Evolutionary conservation across 2,797 vertebrate species (phyloP).

Genomic region (Darevskia nairensis): DNA sequence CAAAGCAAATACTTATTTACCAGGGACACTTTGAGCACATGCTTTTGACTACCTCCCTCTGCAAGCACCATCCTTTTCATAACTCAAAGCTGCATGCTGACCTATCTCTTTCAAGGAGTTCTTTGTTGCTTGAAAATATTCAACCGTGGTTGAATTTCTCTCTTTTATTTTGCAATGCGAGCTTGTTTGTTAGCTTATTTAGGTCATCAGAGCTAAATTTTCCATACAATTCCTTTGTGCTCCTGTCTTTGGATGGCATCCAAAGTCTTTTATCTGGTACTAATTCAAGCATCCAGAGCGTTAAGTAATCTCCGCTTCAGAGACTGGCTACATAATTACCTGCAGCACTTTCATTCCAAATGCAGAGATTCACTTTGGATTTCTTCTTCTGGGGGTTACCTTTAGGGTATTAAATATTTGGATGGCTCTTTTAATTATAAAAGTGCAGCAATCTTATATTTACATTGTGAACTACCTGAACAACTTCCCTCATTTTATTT

Average conservation of each 20-base stretch:
- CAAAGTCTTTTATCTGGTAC: slow-evolving; percentile 45
- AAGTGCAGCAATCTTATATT: slow-evolving; percentile 6
- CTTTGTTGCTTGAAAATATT: slow-evolving; percentile 8
- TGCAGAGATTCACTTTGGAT: slow-evolving; percentile 10
- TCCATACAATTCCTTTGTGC: slow-evolving; percentile 37
- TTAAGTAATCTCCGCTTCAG: slow-evolving; percentile 38
- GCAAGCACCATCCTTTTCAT: not conserved
- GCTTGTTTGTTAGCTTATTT: slow-evolving; percentile 36
- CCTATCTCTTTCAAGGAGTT: not conserved
- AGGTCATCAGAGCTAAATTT: slow-evolving; percentile 43
- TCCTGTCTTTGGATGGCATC: slow-evolving; percentile 22
- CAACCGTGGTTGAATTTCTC: not conserved
- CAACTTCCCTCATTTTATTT: not conserved
- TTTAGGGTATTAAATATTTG: slow-evolving; percentile 28
- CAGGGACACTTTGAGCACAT: not conserved
- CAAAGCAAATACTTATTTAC: not conserved
- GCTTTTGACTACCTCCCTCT: not conserved
- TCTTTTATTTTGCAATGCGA: slow-evolving; percentile 16
- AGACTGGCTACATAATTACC: slow-evolving; percentile 49
- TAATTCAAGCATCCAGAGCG: slow-evolving; percentile 46
- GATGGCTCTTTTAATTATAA: not conserved
- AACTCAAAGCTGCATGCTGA: not conserved
- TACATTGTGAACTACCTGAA: slow-evolving; percentile 12
- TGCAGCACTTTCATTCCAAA: slow-evolving; percentile 7
- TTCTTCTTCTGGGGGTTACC: slow-evolving; percentile 21